phyloP scores from a whole-genome alignment of 2,797 vertebrate genomes.

The Chelidonichthys spinosus region DNA sequence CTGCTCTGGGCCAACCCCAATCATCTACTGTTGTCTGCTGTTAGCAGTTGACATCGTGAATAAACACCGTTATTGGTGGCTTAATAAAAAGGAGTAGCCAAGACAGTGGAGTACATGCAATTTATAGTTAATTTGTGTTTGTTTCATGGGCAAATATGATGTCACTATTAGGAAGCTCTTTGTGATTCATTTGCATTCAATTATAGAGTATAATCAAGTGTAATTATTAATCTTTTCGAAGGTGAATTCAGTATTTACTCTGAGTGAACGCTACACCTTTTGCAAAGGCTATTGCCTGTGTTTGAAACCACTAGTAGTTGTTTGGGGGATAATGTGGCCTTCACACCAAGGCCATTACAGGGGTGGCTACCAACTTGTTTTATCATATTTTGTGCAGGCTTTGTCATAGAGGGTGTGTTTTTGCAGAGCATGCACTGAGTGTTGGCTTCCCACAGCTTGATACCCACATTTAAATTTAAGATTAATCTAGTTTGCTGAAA shows the following conservation, averaged over 20 bases:
- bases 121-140: slow-evolving; percentile 12
- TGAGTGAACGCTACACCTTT: background rate
- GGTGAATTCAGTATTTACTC: background rate
- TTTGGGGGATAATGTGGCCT: slow-evolving; percentile 25
- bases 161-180: background rate
- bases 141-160: background rate
- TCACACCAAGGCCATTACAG: background rate
- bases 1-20: background rate
- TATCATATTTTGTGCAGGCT: background rate
- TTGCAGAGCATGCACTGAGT: slow-evolving; percentile 9
- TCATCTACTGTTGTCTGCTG: background rate
- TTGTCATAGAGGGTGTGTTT: slow-evolving; percentile 16
- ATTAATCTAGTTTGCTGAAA: slow-evolving; percentile 22
- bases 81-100: slow-evolving; percentile 22
- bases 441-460: slow-evolving; percentile 8
- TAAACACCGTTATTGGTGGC: slow-evolving; percentile 49
- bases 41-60: slow-evolving; percentile 34
- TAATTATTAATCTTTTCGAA: slow-evolving; percentile 8
- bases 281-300: background rate
- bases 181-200: slow-evolving; percentile 7
- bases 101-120: slow-evolving; percentile 14
- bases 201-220: background rate
- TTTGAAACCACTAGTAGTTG: slow-evolving; percentile 16
- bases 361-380: background rate
- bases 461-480: background rate